Conservation (phyloP, 2,888 invertebrate genomes). For the Buathra laborator region DNA sequence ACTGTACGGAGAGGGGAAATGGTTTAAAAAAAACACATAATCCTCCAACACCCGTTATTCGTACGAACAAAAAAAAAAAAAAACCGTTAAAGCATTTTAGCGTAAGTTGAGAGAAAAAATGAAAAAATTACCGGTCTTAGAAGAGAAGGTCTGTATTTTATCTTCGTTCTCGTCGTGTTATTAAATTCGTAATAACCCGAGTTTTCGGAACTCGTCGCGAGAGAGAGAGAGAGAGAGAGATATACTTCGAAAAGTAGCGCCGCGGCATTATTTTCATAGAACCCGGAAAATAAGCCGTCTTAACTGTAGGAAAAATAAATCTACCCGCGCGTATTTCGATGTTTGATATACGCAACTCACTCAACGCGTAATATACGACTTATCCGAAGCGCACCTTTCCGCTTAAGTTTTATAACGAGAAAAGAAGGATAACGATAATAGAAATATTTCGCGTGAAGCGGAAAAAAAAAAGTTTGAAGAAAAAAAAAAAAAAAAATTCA, state of each 20-base stretch:
- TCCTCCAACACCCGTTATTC: neutral
- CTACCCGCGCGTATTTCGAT: neutral
- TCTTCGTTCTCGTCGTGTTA: neutral
- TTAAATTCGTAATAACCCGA: neutral
- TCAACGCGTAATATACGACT: neutral
- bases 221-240: neutral
- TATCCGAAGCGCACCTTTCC: neutral
- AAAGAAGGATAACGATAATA: neutral
- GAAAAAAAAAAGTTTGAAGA: neutral
- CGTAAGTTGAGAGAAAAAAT: neutral
- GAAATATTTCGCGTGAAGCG: neutral
- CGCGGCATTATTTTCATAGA: neutral
- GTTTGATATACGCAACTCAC: neutral
- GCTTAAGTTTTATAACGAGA: neutral
- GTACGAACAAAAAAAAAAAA: neutral
- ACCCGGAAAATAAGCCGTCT: neutral
- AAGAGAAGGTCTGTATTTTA: neutral
- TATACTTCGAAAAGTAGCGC: neutral
- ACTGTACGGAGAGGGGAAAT: neutral
- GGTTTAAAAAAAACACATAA: neutral
- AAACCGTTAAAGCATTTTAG: neutral
- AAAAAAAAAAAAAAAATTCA: neutral
- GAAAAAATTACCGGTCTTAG: neutral
- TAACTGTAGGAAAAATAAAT: conserved; percentile 11
- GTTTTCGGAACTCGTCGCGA: neutral